Percentiles rank a stretch among this genome's conserved stretches.
phyloP scores from a whole-genome alignment of 2,113 vertebrate genomes.

The Apteryx mantelli region DNA sequence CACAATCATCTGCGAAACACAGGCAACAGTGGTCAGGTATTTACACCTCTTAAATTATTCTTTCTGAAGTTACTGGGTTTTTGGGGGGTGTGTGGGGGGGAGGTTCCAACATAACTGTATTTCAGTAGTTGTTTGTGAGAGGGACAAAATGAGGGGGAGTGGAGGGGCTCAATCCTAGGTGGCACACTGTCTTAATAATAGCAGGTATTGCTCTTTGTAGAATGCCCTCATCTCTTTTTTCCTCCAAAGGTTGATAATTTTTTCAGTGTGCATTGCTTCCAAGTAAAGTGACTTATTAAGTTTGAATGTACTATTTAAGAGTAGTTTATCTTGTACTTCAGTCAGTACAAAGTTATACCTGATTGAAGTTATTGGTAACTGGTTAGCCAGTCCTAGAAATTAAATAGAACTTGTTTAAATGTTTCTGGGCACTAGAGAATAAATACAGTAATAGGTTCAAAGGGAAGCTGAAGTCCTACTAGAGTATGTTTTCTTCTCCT shows the following conservation, averaged over 20 bases:
- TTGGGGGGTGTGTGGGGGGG: too few species aligned
- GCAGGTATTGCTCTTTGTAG: neutral
- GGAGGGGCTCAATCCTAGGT: neutral
- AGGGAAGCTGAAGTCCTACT: neutral
- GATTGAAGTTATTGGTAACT: neutral
- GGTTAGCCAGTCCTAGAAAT: neutral
- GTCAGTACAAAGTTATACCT: neutral
- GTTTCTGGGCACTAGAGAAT: neutral
- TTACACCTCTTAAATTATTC: neutral
- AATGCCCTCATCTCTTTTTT: neutral
- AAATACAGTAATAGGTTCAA: neutral
- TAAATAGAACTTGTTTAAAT: neutral
- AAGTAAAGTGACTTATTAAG: neutral
- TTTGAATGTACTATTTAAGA: neutral
- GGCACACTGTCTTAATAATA: neutral
- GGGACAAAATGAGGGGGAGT: neutral
- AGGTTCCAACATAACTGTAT: neutral
- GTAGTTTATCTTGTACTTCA: neutral
- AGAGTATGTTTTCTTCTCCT: neutral
- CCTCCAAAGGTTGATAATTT: neutral
- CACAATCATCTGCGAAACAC: slow-evolving; percentile 96
- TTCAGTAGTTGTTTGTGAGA: neutral
- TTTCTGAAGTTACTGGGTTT: neutral
- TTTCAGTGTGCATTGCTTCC: neutral
- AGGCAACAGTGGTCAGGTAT: slow-evolving; percentile 90